Percentiles rank a stretch among this genome's conserved stretches.
Conservation (phyloP, 2,888 invertebrate genomes). For the Actias luna region DNA sequence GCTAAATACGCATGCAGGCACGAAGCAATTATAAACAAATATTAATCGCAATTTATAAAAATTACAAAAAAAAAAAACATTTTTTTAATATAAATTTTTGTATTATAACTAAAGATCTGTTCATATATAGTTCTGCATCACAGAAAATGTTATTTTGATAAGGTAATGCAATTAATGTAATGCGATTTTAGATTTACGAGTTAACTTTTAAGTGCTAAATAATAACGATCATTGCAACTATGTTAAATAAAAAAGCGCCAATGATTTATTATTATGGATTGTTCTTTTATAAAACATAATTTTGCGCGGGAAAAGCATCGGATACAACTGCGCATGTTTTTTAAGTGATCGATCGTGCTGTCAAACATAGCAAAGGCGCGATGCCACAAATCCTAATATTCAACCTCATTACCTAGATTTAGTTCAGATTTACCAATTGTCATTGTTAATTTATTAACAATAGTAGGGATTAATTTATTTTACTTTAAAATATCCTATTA, state of each 20-base stretch:
- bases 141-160: background rate
- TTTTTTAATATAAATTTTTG: too few relatives aligned
- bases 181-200: background rate
- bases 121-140: background rate
- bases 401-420: constrained; percentile 26
- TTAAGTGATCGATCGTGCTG: constrained; percentile 48
- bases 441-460: background rate
- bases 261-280: background rate
- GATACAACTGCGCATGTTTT: constrained; percentile 53
- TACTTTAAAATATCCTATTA: too few relatives aligned
- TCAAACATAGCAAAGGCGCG: constrained; percentile 32
- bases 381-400: constrained; percentile 28
- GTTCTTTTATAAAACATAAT: constrained; percentile 6
- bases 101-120: background rate
- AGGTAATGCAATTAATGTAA: background rate
- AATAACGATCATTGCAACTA: background rate
- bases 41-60: background rate
- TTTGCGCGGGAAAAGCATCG: constrained; percentile 49
- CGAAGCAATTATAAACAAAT: background rate
- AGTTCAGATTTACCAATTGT: background rate
- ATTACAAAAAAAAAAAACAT: too few relatives aligned
- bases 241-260: background rate
- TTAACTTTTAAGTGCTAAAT: background rate
- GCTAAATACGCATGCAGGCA: too few relatives aligned
- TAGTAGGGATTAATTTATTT: background rate